phyloP scores from a whole-genome alignment of 1,140 invertebrate species.

The Microplitis mediator region DNA sequence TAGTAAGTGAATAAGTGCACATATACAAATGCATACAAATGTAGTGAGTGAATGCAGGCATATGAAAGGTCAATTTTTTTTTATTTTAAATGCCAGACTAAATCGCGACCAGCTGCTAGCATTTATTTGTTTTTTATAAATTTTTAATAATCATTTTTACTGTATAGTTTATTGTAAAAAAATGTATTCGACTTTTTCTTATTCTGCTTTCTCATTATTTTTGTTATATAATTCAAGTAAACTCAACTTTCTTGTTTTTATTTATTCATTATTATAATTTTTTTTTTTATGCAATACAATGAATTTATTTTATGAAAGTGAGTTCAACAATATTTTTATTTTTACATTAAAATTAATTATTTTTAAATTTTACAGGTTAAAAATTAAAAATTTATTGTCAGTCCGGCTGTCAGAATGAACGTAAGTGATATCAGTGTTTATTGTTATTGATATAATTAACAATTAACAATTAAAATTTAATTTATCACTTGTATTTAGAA shows the following conservation, averaged over 20 bases:
- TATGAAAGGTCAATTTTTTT: too few species aligned
- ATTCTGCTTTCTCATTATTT: constrained; percentile 25
- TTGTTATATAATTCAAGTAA: constrained; percentile 20
- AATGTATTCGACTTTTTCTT: neutral
- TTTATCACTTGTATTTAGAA: constrained; percentile 45
- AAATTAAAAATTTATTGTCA: constrained; percentile 29
- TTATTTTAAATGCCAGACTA: too few species aligned
- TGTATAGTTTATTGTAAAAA: neutral
- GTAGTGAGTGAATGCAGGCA: too few species aligned
- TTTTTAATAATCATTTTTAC: neutral
- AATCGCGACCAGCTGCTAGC: too few species aligned
- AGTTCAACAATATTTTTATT: neutral
- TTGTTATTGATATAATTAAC: neutral
- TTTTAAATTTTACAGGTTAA: constrained; percentile 45
- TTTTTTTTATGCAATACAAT: neutral
- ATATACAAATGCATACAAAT: too few species aligned
- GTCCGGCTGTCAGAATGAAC: constrained; percentile 47
- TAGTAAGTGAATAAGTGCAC: too few species aligned
- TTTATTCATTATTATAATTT: neutral
- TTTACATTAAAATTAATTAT: constrained; percentile 10
- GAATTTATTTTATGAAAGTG: neutral
- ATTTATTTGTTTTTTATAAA: neutral
- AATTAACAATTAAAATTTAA: neutral
- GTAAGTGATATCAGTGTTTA: constrained; percentile 41
- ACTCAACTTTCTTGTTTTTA: neutral